Percentiles rank a stretch among this genome's conserved stretches.
These are phyloP conservation scores for Austrolebias charrua DNA, from an alignment of 2,797 vertebrate species.

Conservation along the genomic window DNA sequence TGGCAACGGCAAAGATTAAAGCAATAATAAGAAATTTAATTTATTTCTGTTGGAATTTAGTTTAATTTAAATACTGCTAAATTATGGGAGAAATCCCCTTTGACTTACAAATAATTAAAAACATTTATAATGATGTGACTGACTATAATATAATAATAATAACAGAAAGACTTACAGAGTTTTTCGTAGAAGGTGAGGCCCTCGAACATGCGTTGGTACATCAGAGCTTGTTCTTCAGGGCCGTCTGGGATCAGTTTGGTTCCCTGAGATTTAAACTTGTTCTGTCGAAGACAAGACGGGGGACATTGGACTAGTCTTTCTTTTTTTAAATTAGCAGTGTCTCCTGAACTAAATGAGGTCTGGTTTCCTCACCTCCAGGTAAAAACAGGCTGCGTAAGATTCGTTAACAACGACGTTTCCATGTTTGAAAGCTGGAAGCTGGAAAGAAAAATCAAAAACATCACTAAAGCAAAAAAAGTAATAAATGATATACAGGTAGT, in stretches of 20 bases:
- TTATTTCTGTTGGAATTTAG: no score
- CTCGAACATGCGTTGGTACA: conserved; percentile 79
- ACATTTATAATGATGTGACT: no score
- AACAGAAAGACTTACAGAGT: conserved; percentile 75
- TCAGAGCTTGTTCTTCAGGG: conserved; percentile 61
- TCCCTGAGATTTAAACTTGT: conserved; percentile 75
- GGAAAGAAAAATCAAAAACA: not conserved
- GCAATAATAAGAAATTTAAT: no score
- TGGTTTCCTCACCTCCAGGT: conserved; percentile 73
- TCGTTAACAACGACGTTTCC: conserved; percentile 72
- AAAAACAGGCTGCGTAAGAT: conserved; percentile 72
- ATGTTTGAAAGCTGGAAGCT: conserved; percentile 79
- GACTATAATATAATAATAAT: no score
- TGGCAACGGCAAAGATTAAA: no score
- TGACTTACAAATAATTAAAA: no score
- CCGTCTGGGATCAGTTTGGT: conserved; percentile 68
- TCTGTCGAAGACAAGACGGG: conserved; percentile 49
- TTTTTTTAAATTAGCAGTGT: no score
- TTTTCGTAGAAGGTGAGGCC: conserved; percentile 69
- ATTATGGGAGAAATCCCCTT: no score
- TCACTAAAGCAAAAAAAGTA: no score
- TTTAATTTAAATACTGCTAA: no score
- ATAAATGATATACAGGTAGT: no score
- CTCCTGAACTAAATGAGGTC: not conserved
- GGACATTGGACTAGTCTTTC: no score